Base-by-base conservation (phyloP, 2,113 vertebrate genomes). In the Apteryx mantelli region DNA sequence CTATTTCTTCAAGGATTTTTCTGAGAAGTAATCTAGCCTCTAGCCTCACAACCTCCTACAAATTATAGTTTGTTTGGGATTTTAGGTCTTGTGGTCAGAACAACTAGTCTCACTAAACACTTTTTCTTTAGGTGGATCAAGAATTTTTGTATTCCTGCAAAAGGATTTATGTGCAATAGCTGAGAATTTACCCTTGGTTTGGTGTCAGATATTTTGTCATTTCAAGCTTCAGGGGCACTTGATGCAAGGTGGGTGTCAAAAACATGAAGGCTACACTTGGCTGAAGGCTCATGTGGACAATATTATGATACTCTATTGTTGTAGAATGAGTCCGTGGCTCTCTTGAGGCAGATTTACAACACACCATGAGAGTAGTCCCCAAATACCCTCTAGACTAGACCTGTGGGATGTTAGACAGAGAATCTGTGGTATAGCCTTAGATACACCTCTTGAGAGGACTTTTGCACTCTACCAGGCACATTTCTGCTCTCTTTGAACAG, bases 1-100 rank as follows among this genome's bases (percentile, higher is more conserved):
- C 46, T 93, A 78, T 53, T 81, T 77, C 90, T 95, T 93, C 79
- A 95, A 96, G 88, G 71, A 74, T 89, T 96, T 94, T 88, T 90
- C 83, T 83, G 60, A 86, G 85, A 58, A 93, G 18, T 69, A 88
- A 63, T 70, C 46, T 63, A 64, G 68, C 28, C 48, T 96, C 28
- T 75, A 73, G 74, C 42, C 44, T 93, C 53, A 71, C 48, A 94
- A 28, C 13, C 36, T 85, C 71, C 58, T 89, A 42, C 61, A 93
- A 76, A 77, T 70, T 2, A 4, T 34, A 56, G 52, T 55, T 81
- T 68, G 3, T 63, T 90, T 76, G 74, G 77, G 56, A 63, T 89
- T 91, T 94, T 79, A 77, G 40, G 36, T 79, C 48, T 61, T 87
- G 52, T 85, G 40, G 63, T 96, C 56, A 38, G 56, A 50, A 58